Base-by-base conservation (phyloP, 2,113 vertebrate genomes). In the Ammospiza nelsoni region DNA sequence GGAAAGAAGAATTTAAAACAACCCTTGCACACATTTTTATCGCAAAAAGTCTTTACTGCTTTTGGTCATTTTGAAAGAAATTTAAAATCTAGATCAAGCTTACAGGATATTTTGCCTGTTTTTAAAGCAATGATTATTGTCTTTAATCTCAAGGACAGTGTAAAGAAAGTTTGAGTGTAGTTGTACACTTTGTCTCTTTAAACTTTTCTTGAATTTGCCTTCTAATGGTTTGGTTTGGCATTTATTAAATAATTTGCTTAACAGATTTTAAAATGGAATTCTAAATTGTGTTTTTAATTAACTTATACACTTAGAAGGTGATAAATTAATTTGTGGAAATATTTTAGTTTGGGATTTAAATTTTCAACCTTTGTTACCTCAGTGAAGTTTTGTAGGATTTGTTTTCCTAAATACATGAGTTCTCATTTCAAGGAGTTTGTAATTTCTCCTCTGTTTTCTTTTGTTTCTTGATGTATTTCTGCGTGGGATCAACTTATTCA, bases 381-480 rank as follows among this genome's bases (percentile, higher is more conserved):
- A 35, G 0, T 25, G 23, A 76, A 15, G 4, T 82, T 82, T 71
- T 61, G 39, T 78, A 16, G 8, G 25, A 14, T 59, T 59, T 49
- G 24, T 51, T 57, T 33, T 31, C 22, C 19, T 62, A 23, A 67
- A 49, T 55, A 93, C 3, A 35, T 35, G 5, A 73, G 11, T 68
- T 61, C 20, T 88, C 2, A 48, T 85, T 94, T 87, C 78, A 83
- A 67, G 28, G 24, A 55, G 4, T 75, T 79, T 66, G 35, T 84
- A 0, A 33, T 85, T 79, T 95, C 35, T 91, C 5, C 20, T 79
- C 15, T 78, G 6, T 48, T 83, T 94, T 81, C 15, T 73, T 71
- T 84, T 83, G 29, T 89, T 90, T 95, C 48, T 11, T 85, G 33
- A 58, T 87, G 58, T 68, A 68, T 85, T 94, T 94, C 9, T 92